Conservation (phyloP, 1,140 invertebrate species). For the Formica selysi region DNA sequence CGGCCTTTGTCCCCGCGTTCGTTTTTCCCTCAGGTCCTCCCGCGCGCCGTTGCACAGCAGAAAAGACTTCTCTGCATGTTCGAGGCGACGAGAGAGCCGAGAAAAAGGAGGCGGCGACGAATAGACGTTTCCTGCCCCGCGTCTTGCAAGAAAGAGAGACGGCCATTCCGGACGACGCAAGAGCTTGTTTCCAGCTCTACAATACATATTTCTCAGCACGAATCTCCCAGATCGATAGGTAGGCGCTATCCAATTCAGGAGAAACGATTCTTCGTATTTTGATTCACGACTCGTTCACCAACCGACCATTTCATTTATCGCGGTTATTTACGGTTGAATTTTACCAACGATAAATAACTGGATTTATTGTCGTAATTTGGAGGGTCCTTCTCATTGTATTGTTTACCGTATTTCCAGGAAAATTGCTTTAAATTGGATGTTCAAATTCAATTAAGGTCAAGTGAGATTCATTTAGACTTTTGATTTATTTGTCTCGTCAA, state of each 20-base stretch:
- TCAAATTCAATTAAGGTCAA: slow-evolving; percentile 29
- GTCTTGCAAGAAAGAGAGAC: neutral
- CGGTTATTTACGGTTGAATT: slow-evolving; percentile 23
- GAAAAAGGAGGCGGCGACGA: slow-evolving; percentile 38
- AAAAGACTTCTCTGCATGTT: slow-evolving; percentile 69
- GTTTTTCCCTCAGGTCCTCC: slow-evolving; percentile 43
- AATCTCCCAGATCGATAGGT: slow-evolving; percentile 46
- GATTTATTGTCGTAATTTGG: slow-evolving; percentile 39
- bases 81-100: slow-evolving; percentile 27
- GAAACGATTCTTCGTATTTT: slow-evolving; percentile 23
- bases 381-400: neutral
- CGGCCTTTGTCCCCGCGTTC: slow-evolving; percentile 62
- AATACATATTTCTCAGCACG: slow-evolving; percentile 46
- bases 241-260: neutral
- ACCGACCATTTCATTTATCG: slow-evolving; percentile 26
- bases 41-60: slow-evolving; percentile 45
- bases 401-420: slow-evolving; percentile 1
- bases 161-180: neutral
- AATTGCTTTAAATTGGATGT: slow-evolving; percentile 15
- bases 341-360: slow-evolving; percentile 4
- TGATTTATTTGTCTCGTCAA: neutral
- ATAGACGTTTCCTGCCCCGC: slow-evolving; percentile 29
- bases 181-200: slow-evolving; percentile 34
- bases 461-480: neutral
- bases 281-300: slow-evolving; percentile 15